These are phyloP conservation scores for Opisthocomus hoazin DNA, from an alignment of 2,113 vertebrate genomes.

Conservation along the genomic window DNA sequence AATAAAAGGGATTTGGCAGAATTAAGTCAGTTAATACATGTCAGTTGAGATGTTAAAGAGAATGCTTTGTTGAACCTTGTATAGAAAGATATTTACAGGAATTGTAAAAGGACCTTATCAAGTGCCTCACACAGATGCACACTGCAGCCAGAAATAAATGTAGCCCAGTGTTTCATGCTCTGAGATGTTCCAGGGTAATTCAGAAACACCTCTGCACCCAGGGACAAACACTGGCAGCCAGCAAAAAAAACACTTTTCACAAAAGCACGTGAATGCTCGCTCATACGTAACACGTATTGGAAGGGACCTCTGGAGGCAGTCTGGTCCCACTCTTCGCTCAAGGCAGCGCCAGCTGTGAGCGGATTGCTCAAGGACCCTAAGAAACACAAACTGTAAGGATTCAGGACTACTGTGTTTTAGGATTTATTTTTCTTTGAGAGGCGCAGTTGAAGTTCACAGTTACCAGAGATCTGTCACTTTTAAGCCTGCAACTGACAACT, in stretches of 20 bases:
- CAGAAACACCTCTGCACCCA: background rate
- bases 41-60: background rate
- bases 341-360: background rate
- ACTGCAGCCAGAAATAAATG: background rate
- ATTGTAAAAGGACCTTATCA: background rate
- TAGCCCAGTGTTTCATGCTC: background rate
- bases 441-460: background rate
- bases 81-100: background rate
- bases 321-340: background rate
- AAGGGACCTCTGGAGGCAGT: background rate
- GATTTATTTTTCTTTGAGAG: background rate
- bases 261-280: background rate
- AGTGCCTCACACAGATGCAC: background rate
- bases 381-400: background rate
- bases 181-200: background rate
- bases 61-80: background rate
- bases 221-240: background rate
- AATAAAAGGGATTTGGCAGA: background rate
- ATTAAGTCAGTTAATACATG: background rate
- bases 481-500: background rate
- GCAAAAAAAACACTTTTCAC: background rate
- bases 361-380: background rate
- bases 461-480: background rate
- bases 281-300: background rate
- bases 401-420: background rate